These are phyloP conservation scores for Coenobita brevimanus DNA, from an alignment of 1,140 invertebrate species.

Conservation along the genomic window DNA sequence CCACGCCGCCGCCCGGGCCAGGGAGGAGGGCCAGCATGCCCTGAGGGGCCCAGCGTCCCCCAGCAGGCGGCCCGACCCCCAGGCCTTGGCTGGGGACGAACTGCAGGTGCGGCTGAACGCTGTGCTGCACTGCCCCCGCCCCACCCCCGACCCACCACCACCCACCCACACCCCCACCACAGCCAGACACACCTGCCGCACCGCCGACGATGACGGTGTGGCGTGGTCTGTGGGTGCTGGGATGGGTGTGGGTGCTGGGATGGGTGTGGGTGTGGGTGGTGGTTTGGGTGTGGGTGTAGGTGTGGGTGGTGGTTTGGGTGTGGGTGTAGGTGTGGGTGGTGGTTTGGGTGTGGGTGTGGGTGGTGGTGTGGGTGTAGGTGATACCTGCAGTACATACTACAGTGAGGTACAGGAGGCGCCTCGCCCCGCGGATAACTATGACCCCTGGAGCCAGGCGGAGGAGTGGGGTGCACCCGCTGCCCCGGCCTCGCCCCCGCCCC, in stretches of 20 bases:
- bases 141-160: not conserved
- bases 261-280: no score
- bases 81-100: constrained; percentile 38
- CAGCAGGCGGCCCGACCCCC: not conserved
- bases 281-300: no score
- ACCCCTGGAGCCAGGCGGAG: constrained; percentile 22
- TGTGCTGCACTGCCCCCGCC: constrained; percentile 33
- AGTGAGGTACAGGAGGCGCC: not conserved
- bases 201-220: no score
- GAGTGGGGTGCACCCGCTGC: not conserved
- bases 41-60: constrained; percentile 10
- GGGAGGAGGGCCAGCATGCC: not conserved
- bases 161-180: not conserved
- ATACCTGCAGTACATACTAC: not conserved
- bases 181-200: no score
- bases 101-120: constrained; percentile 50
- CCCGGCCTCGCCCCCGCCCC: not conserved
- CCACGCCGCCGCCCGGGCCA: constrained; percentile 30
- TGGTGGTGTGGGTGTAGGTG: not conserved
- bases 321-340: no score
- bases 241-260: no score
- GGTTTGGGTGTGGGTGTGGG: not conserved
- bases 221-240: no score
- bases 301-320: no score
- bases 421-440: not conserved